Evolutionary conservation across 2,888 invertebrate species (phyloP).

Genomic region (Thumatha senex): DNA sequence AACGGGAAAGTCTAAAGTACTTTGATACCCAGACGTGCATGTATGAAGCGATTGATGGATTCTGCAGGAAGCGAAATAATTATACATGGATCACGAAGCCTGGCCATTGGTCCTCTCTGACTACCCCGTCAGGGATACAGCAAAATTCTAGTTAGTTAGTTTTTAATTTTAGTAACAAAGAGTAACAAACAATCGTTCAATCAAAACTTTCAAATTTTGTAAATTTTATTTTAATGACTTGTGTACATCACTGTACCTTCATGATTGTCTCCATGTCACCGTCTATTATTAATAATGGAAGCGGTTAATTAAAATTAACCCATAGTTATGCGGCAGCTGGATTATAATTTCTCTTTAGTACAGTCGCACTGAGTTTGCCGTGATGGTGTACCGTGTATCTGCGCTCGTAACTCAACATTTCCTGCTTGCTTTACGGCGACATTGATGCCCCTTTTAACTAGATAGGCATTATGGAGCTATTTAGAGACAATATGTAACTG

Average conservation of each 20-base stretch:
- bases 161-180: too few relatives aligned
- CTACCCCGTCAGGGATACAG: too few relatives aligned
- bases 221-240: neutral
- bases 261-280: constrained; percentile 6
- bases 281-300: constrained; percentile 52
- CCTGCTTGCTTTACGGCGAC: constrained; percentile 22
- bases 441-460: constrained; percentile 22
- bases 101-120: too few relatives aligned
- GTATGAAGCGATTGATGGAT: too few relatives aligned
- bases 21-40: too few relatives aligned
- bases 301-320: constrained; percentile 63
- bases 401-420: constrained; percentile 30
- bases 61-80: too few relatives aligned
- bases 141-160: too few relatives aligned
- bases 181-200: too few relatives aligned
- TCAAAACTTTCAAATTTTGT: too few relatives aligned
- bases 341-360: constrained; percentile 72
- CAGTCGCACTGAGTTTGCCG: constrained; percentile 24
- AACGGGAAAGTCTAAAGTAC: too few relatives aligned
- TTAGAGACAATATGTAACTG: constrained; percentile 22
- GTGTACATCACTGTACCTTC: constrained; percentile 1
- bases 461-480: constrained; percentile 7
- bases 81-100: too few relatives aligned
- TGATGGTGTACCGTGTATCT: constrained; percentile 12
- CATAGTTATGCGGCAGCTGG: constrained; percentile 56